Conservation (phyloP, 2,888 invertebrate genomes). For the Amphipoea oculea region DNA sequence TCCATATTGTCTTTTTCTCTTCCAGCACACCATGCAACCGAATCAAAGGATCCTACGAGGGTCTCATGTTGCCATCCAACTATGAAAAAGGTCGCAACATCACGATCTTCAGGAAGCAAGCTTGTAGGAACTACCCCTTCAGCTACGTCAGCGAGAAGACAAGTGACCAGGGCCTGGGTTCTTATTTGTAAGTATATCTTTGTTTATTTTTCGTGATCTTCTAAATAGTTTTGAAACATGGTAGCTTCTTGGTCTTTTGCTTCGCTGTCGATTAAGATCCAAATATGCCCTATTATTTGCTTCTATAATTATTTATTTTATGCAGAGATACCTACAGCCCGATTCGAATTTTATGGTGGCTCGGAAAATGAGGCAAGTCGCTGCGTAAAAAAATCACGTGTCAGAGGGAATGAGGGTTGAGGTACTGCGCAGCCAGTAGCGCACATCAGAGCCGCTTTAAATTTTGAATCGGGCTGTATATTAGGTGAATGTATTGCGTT, state of each 20-base stretch:
- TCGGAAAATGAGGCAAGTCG: neutral
- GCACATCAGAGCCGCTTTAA: neutral
- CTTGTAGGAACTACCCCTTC: conserved; percentile 93
- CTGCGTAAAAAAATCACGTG: neutral
- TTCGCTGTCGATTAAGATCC: too few relatives aligned
- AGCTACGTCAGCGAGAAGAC: conserved; percentile 71
- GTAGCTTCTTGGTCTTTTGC: neutral
- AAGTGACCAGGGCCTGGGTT: conserved; percentile 88
- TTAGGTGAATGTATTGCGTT: neutral
- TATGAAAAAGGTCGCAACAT: conserved; percentile 89
- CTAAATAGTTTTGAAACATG: neutral
- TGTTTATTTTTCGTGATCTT: neutral
- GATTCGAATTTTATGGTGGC: neutral
- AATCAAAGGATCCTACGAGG: conserved; percentile 93
- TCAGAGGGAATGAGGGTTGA: neutral
- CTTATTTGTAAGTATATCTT: conserved; percentile 88
- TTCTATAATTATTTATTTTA: neutral
- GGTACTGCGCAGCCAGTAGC: neutral
- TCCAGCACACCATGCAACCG: conserved; percentile 92
- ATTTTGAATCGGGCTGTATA: neutral
- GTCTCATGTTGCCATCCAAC: conserved; percentile 92
- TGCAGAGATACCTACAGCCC: neutral
- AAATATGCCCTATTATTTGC: neutral
- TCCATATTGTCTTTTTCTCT: conserved; percentile 33
- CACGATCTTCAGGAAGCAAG: conserved; percentile 93